Percentiles rank a stretch among this genome's conserved stretches.
Evolutionary conservation across 2,797 vertebrate genomes (phyloP).

Genomic region (Poecilia wingei): DNA sequence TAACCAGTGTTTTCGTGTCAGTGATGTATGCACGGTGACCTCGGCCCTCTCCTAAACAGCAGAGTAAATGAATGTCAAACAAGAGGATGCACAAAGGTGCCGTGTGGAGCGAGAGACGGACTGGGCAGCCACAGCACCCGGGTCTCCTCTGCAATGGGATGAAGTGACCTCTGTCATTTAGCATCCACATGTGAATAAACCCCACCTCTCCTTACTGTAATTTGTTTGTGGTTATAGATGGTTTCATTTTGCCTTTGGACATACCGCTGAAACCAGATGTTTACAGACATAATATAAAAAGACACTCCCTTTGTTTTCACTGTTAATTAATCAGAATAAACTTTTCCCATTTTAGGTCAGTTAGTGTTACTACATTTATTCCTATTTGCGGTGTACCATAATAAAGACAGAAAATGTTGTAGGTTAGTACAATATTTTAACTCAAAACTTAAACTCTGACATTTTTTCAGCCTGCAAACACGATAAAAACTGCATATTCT

Average conservation of each 20-base stretch:
- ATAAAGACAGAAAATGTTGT: neutral
- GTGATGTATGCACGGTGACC: slow-evolving; percentile 73
- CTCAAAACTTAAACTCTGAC: neutral
- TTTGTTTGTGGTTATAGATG: slow-evolving; percentile 68
- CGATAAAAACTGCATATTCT: neutral
- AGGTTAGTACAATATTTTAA: neutral
- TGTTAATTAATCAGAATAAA: neutral
- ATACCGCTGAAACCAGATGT: neutral
- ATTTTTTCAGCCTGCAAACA: neutral
- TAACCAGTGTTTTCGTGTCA: slow-evolving; percentile 65
- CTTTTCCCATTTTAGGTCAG: neutral
- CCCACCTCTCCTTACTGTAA: slow-evolving; percentile 43
- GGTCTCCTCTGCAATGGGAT: slow-evolving; percentile 52
- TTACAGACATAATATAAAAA: neutral
- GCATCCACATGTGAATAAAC: slow-evolving; percentile 21
- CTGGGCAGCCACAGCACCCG: slow-evolving; percentile 56
- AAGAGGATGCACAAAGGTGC: slow-evolving; percentile 79
- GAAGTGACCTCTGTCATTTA: slow-evolving; percentile 75
- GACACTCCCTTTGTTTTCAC: neutral
- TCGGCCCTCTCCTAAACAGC: slow-evolving; percentile 65
- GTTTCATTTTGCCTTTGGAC: slow-evolving; percentile 62
- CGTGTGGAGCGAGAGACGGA: slow-evolving; percentile 68
- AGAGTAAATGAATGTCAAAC: slow-evolving; percentile 87
- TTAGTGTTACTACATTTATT: neutral
- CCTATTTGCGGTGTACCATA: neutral